Conservation (phyloP, 2,113 vertebrate species). For the Podocnemis expansa region DNA sequence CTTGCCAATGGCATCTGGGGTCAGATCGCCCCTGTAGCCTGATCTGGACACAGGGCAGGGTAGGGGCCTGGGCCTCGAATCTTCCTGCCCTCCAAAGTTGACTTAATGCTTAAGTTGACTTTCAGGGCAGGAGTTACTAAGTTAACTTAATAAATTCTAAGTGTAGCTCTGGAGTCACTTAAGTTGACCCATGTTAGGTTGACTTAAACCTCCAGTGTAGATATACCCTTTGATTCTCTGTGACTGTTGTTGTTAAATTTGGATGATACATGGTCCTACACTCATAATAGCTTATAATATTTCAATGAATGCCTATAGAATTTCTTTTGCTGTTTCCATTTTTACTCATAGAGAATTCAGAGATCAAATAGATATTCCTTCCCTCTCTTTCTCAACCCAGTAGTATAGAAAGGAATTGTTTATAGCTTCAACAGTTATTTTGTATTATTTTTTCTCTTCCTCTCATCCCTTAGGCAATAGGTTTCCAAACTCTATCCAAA, state of each 20-base stretch:
- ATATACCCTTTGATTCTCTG: background rate
- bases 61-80: no score
- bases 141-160: no score
- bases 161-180: no score
- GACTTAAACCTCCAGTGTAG: no score
- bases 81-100: no score
- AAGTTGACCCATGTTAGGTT: no score
- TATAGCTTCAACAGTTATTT: background rate
- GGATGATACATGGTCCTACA: background rate
- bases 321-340: background rate
- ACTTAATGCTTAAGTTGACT: no score
- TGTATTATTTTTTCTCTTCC: background rate
- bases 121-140: no score
- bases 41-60: no score
- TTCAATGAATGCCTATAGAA: rapidly evolving
- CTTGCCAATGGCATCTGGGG: no score
- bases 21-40: no score
- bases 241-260: background rate
- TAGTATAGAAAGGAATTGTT: background rate
- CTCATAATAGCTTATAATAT: background rate
- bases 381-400: background rate
- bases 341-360: background rate
- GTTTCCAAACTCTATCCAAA: background rate
- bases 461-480: background rate
- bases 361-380: background rate